A percentile compares a stretch with the other conserved stretches of the same genome.
These are phyloP conservation scores for Tiliacea aurago DNA, from an alignment of 2,888 invertebrate genomes.

Conservation along the genomic window DNA sequence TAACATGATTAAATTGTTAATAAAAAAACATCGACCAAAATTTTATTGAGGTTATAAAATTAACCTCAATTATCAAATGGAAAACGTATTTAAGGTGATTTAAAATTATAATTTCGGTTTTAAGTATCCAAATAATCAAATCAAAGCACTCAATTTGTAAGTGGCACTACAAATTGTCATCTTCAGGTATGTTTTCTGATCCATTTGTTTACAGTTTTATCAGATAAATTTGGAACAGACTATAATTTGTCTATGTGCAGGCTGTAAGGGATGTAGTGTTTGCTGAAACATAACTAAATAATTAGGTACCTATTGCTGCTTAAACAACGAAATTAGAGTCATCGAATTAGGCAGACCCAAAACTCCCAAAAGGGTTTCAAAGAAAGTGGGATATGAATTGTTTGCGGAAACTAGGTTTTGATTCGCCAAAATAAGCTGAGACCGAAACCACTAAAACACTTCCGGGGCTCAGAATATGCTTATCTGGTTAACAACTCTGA, in stretches of 20 bases:
- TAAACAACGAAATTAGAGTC: not conserved
- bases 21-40: no score
- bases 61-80: no score
- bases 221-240: no score
- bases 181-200: no score
- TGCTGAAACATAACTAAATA: conserved; percentile 15
- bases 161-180: no score
- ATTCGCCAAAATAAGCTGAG: not conserved
- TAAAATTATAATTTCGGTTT: no score
- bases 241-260: not conserved
- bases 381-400: not conserved
- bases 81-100: no score
- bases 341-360: not conserved
- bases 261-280: not conserved
- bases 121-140: no score
- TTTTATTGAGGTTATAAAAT: no score
- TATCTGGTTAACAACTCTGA: not conserved
- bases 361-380: not conserved
- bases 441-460: not conserved
- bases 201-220: no score
- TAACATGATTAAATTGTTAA: no score
- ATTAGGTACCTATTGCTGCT: not conserved
- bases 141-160: no score
- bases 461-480: not conserved
- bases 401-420: not conserved